Evolutionary conservation across 2,888 invertebrate genomes (phyloP).

Genomic region (Parnassius glacialis): DNA sequence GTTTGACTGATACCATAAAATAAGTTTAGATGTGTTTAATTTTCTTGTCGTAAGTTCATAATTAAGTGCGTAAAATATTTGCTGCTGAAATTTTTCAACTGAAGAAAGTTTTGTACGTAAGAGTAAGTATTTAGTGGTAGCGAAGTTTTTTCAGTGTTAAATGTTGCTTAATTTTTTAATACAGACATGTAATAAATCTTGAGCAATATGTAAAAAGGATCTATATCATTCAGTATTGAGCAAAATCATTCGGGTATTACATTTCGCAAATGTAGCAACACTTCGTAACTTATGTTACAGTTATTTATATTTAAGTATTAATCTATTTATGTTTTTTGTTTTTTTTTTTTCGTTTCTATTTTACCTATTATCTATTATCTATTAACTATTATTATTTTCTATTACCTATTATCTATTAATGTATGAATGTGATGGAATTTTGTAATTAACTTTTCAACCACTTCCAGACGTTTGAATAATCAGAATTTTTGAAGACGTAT

Average conservation of each 20-base stretch:
- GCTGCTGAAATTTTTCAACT: constrained; percentile 1
- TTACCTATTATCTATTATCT: too few species aligned
- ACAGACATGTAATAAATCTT: constrained; percentile 2
- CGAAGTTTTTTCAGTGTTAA: not conserved
- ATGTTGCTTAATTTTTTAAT: not conserved
- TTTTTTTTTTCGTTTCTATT: too few species aligned
- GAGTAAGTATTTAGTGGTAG: constrained; percentile 21
- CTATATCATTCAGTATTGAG: constrained; percentile 10
- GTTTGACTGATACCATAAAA: constrained; percentile 12
- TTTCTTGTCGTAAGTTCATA: not conserved
- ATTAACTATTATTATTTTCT: too few species aligned
- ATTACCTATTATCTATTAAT: too few species aligned
- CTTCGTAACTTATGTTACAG: not conserved
- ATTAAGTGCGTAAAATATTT: constrained; percentile 2
- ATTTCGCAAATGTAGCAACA: constrained; percentile 10
- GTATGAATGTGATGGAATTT: too few species aligned
- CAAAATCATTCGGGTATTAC: not conserved
- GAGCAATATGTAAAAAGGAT: constrained; percentile 3
- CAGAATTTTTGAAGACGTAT: too few species aligned
- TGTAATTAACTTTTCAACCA: too few species aligned
- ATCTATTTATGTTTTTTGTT: too few species aligned
- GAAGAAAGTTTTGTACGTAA: constrained; percentile 20
- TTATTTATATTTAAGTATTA: too few species aligned
- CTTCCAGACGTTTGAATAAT: too few species aligned
- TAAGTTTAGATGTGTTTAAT: constrained; percentile 10